Percentiles rank a stretch among this genome's conserved stretches.
Evolutionary conservation across 2,888 invertebrate species (phyloP).

Genomic region (Chaetogeoica ovagalla): DNA sequence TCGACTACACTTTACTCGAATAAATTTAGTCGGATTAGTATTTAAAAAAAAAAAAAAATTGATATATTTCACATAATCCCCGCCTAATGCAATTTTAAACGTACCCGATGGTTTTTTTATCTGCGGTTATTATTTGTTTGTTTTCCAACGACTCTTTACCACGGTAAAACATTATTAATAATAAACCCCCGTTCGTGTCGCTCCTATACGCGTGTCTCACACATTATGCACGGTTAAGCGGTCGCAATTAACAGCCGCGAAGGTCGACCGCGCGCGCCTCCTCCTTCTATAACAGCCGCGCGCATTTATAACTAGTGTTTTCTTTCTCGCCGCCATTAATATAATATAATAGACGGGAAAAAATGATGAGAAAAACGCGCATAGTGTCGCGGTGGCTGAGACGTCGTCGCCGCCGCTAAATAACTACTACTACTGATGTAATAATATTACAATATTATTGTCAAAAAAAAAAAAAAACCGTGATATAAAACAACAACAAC

Average conservation of each 20-base stretch:
- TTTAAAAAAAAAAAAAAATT: no score
- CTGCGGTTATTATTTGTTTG: not conserved
- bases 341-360: no score
- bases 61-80: not conserved
- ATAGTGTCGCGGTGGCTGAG: no score
- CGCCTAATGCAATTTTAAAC: not conserved
- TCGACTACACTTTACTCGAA: no score
- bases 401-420: no score
- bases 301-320: constrained; percentile 10
- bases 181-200: not conserved
- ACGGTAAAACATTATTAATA: no score
- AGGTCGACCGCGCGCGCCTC: constrained; percentile 26
- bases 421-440: no score
- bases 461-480: no score
- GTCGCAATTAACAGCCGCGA: not conserved
- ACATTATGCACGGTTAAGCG: not conserved
- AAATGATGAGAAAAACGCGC: no score
- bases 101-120: not conserved
- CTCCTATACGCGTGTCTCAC: no score
- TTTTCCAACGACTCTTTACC: not conserved
- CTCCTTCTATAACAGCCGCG: not conserved
- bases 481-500: not conserved
- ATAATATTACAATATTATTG: no score
- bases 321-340: no score
- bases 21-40: not conserved